Conservation (phyloP, 2,113 vertebrate species). For the Dasyurus viverrinus region DNA sequence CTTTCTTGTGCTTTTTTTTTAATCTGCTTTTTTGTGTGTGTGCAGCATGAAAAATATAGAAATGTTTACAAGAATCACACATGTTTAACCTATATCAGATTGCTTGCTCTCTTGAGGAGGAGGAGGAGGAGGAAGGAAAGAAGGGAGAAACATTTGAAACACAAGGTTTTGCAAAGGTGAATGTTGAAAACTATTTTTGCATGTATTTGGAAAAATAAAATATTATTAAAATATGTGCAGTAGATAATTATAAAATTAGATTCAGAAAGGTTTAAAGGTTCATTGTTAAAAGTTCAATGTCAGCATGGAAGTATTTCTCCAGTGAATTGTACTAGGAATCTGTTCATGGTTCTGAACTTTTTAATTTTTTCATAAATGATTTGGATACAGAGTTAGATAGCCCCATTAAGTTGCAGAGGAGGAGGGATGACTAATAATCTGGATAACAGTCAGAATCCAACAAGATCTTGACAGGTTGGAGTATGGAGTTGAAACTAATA, state of each 20-base stretch:
- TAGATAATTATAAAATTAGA: neutral
- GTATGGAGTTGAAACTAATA: neutral
- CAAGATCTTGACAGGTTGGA: neutral
- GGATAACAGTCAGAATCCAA: neutral
- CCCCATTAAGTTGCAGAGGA: neutral
- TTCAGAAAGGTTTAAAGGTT: neutral
- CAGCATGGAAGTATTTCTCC: neutral
- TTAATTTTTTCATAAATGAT: neutral
- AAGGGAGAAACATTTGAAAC: too few species aligned
- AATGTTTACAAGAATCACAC: too few species aligned
- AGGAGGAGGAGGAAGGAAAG: too few species aligned
- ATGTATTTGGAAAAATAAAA: too few species aligned
- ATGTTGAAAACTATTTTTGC: too few species aligned
- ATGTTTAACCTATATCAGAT: too few species aligned
- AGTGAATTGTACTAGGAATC: neutral
- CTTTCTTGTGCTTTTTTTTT: too few species aligned
- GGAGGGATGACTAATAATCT: neutral
- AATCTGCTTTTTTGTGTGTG: too few species aligned
- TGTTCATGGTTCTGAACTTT: neutral
- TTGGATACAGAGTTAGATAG: neutral
- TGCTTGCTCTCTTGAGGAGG: too few species aligned
- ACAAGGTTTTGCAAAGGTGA: too few species aligned
- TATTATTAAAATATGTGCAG: neutral
- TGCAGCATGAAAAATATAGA: too few species aligned
- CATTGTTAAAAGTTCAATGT: neutral